A percentile compares a stretch with the other conserved stretches of the same genome.
Conservation (phyloP, 2,888 invertebrate genomes). For the Parascotia fuliginaria region DNA sequence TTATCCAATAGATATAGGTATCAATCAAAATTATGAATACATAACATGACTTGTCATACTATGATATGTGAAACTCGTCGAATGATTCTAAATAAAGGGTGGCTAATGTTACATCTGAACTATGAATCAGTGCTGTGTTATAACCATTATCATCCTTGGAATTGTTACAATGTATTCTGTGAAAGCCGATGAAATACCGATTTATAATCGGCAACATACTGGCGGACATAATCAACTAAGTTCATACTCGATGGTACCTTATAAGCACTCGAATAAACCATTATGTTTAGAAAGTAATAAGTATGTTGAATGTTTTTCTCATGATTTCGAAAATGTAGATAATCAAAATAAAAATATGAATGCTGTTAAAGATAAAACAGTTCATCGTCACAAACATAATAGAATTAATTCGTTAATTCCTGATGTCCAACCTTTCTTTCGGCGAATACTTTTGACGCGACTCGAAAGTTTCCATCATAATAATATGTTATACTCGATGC, state of each 20-base stretch:
- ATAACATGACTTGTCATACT: background rate
- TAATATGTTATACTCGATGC: conserved; percentile 3
- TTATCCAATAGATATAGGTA: background rate
- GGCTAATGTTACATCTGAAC: conserved; percentile 17
- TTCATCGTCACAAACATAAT: background rate
- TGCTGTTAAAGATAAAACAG: background rate
- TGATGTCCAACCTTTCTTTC: background rate
- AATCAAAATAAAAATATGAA: background rate
- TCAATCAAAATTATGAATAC: background rate
- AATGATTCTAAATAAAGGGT: conserved; percentile 4
- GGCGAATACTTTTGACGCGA: background rate
- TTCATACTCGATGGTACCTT: background rate
- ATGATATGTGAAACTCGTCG: conserved; percentile 1
- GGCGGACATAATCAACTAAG: background rate
- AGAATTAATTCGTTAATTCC: background rate
- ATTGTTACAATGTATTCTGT: conserved; percentile 7
- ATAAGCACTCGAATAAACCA: background rate
- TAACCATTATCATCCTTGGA: conserved; percentile 18
- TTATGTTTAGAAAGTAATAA: conserved; percentile 2
- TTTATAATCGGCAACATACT: conserved; percentile 12
- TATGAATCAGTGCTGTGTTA: conserved; percentile 30
- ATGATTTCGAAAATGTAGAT: background rate
- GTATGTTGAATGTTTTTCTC: background rate
- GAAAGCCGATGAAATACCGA: conserved; percentile 16
- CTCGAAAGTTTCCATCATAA: background rate